These are phyloP conservation scores for Brachionus sp. DNA, from an alignment of 1,140 invertebrate species.

Conservation along the genomic window DNA sequence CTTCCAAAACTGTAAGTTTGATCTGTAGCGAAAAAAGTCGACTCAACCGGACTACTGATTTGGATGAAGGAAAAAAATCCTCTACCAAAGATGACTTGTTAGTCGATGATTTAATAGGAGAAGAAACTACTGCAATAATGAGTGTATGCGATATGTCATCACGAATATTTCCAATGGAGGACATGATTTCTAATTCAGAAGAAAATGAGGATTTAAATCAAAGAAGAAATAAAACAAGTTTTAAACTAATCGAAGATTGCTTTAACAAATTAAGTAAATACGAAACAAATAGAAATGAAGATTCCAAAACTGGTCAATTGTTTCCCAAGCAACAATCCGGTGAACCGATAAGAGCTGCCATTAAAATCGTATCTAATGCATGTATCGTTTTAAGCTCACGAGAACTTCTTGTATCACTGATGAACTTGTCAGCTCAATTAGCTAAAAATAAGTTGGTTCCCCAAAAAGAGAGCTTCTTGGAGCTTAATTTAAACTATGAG, in stretches of 20 bases:
- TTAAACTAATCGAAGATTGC: slow-evolving; percentile 3
- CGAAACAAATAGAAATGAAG: background rate
- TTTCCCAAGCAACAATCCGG: background rate
- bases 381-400: background rate
- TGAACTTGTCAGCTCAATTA: background rate
- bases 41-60: background rate
- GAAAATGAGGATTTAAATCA: background rate
- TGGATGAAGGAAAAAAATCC: background rate
- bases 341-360: background rate
- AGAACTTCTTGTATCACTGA: background rate
- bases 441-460: background rate
- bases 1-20: background rate
- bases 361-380: background rate
- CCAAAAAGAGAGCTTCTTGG: background rate
- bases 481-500: background rate
- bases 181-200: background rate
- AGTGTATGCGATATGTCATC: slow-evolving; percentile 16
- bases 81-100: background rate
- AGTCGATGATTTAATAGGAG: background rate
- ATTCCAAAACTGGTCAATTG: background rate
- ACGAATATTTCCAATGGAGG: background rate
- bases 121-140: background rate
- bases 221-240: background rate
- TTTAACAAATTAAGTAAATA: slow-evolving; percentile 1
- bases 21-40: background rate